These are phyloP conservation scores for Melanotaenia maccullochi DNA, from an alignment of 2,797 vertebrate genomes.

Conservation along the genomic window DNA sequence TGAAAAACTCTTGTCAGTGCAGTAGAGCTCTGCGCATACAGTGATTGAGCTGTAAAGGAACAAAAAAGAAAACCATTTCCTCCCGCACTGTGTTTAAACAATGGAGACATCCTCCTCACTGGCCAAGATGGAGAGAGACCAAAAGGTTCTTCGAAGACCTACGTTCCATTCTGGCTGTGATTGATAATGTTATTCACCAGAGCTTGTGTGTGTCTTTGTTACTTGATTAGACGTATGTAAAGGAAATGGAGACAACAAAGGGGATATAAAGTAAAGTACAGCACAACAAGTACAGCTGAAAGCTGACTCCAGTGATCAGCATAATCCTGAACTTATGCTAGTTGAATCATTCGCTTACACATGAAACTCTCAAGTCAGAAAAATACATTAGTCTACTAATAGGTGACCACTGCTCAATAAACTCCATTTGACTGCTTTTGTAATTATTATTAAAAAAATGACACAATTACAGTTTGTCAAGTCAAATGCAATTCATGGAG, in stretches of 20 bases:
- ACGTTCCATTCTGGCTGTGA: slow-evolving; percentile 44
- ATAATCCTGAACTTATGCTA: not conserved
- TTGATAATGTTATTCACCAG: slow-evolving; percentile 48
- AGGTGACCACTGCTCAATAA: not conserved
- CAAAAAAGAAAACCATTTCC: slow-evolving; percentile 60
- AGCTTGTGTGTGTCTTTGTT: slow-evolving; percentile 18
- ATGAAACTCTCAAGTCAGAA: not conserved
- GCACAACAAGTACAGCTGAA: not conserved
- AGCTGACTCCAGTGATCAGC: not conserved
- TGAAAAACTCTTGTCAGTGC: slow-evolving; percentile 54
- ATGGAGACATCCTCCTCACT: slow-evolving; percentile 62
- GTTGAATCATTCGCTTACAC: not conserved
- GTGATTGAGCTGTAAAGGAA: slow-evolving; percentile 65
- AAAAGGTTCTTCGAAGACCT: slow-evolving; percentile 41
- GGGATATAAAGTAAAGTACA: not conserved
- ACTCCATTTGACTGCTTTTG: not conserved
- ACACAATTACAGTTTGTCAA: not conserved
- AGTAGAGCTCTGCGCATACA: slow-evolving; percentile 40
- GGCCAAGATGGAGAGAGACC: slow-evolving; percentile 46
- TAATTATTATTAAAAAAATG: not conserved
- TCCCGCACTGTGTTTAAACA: slow-evolving; percentile 65
- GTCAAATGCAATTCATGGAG: not conserved
- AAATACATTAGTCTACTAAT: not conserved
- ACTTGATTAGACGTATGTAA: slow-evolving; percentile 18
- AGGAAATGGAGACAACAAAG: slow-evolving; percentile 13